Conservation (phyloP, 2,797 vertebrate species). For the Hippopotamyrus pictus region DNA sequence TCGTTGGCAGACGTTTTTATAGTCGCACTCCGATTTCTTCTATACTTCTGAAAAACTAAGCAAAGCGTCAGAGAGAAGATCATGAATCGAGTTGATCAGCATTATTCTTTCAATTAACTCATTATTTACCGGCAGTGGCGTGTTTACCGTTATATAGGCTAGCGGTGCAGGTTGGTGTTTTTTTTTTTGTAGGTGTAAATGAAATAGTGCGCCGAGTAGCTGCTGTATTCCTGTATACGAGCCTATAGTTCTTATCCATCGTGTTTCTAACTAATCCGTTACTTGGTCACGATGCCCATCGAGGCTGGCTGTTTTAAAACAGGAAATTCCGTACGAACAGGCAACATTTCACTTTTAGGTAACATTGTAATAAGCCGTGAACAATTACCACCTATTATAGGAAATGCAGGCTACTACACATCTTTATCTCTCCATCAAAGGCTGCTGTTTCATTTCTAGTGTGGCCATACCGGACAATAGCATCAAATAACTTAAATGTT, state of each 20-base stretch:
- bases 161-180: neutral
- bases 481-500: neutral
- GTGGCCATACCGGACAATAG: neutral
- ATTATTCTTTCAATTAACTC: neutral
- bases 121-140: neutral
- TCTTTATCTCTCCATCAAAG: neutral
- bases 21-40: neutral
- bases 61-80: neutral
- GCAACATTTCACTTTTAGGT: neutral
- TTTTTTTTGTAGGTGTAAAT: neutral
- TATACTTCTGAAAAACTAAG: neutral
- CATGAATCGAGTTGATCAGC: neutral
- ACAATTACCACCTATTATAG: neutral
- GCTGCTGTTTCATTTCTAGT: neutral
- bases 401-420: neutral
- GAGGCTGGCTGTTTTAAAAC: neutral
- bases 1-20: neutral
- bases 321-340: neutral
- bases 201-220: neutral
- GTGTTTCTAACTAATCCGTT: neutral
- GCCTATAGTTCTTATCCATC: neutral
- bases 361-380: neutral
- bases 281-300: neutral
- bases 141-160: neutral
- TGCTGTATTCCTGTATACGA: neutral